Evolutionary conservation across 1,140 invertebrate genomes (phyloP).

Genomic region (Drosophila arawakana): DNA sequence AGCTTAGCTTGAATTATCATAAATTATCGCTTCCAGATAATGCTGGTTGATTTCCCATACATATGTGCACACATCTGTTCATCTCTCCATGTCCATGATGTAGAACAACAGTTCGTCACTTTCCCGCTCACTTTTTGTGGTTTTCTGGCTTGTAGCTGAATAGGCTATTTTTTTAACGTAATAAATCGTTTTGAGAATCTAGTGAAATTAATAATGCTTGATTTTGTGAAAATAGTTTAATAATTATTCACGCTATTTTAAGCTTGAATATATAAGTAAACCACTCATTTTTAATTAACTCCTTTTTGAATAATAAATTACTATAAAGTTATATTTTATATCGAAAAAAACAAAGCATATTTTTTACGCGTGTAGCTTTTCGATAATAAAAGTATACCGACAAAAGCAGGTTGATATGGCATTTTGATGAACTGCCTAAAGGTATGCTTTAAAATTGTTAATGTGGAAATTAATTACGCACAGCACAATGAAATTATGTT

Average conservation of each 20-base stretch:
- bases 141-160: neutral
- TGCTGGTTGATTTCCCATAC: slow-evolving; percentile 45
- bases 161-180: too few species aligned
- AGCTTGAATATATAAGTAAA: neutral
- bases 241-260: too few species aligned
- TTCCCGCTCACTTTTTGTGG: neutral
- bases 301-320: too few species aligned
- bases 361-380: neutral
- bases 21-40: slow-evolving; percentile 73
- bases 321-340: neutral
- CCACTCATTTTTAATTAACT: neutral
- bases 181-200: neutral
- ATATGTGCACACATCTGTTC: slow-evolving; percentile 16
- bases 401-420: neutral
- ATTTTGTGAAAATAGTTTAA: neutral
- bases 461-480: neutral
- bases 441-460: slow-evolving; percentile 39
- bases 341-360: neutral
- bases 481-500: too few species aligned
- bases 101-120: slow-evolving; percentile 64
- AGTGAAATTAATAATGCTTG: neutral
- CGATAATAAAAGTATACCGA: slow-evolving; percentile 5
- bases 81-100: slow-evolving; percentile 40
- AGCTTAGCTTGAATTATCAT: slow-evolving; percentile 66
- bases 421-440: slow-evolving; percentile 42